These are phyloP conservation scores for Zonitis immaculata DNA, from an alignment of 2,888 invertebrate genomes.

Conservation along the genomic window DNA sequence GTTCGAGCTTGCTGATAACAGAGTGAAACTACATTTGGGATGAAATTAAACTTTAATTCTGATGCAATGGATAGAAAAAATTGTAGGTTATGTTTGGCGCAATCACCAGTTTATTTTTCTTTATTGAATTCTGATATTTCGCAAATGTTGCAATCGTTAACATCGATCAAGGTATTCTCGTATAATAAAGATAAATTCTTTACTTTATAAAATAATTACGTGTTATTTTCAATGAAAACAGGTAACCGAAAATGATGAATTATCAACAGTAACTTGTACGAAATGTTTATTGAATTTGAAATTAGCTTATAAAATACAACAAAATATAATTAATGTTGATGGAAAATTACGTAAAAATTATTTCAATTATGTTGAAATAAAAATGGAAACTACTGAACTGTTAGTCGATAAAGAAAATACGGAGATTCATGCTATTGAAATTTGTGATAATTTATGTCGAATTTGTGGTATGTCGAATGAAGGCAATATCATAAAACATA, in stretches of 20 bases:
- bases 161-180: slow-evolving; percentile 29
- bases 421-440: not conserved
- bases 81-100: slow-evolving; percentile 32
- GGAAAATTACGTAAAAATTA: slow-evolving; percentile 15
- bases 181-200: no score
- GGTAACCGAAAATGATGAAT: slow-evolving; percentile 7
- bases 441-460: slow-evolving; percentile 1
- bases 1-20: no score
- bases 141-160: slow-evolving; percentile 30
- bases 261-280: slow-evolving; percentile 25
- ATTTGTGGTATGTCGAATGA: slow-evolving; percentile 5
- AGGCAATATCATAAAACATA: slow-evolving; percentile 4
- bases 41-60: not conserved
- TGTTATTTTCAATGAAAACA: not conserved
- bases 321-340: slow-evolving; percentile 27
- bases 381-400: not conserved
- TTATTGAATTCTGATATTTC: slow-evolving; percentile 26
- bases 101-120: slow-evolving; percentile 25
- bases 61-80: slow-evolving; percentile 16
- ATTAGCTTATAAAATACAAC: slow-evolving; percentile 30
- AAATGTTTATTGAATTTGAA: slow-evolving; percentile 32
- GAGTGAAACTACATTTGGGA: no score
- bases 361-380: not conserved
- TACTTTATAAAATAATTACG: no score
- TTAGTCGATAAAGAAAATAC: not conserved